These are phyloP conservation scores for Diplosoma virens DNA, from an alignment of 23 tunicate genomes.

Conservation along the genomic window DNA sequence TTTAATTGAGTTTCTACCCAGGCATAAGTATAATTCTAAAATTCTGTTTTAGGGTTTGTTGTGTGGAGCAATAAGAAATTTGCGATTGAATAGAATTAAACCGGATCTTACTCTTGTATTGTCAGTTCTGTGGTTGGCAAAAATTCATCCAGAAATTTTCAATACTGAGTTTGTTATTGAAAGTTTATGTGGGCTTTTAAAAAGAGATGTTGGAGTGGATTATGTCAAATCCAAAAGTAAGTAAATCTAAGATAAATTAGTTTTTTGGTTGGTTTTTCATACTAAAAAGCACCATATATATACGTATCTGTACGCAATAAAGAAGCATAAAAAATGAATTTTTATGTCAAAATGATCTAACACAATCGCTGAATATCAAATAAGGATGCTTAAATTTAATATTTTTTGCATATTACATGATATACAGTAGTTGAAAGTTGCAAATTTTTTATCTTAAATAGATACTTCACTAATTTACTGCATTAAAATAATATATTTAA, in stretches of 20 bases:
- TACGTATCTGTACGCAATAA: no score
- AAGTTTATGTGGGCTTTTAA: conserved; percentile 55
- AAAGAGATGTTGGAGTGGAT: conserved; percentile 59
- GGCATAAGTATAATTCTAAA: no score
- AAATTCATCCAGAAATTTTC: conserved; percentile 56
- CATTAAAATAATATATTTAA: no score
- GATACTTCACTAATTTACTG: neutral
- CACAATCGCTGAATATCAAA: no score
- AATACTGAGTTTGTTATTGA: conserved; percentile 60
- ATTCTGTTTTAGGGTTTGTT: conserved; percentile 42
- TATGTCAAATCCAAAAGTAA: conserved; percentile 63
- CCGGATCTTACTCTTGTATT: conserved; percentile 60
- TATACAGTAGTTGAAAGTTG: neutral
- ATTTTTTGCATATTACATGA: no score
- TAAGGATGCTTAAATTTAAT: no score
- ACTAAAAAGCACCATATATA: no score
- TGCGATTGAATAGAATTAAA: conserved; percentile 47
- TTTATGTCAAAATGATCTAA: no score
- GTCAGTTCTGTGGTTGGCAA: conserved; percentile 49
- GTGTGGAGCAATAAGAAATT: conserved; percentile 72
- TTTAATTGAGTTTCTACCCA: no score
- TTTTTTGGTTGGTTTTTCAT: neutral
- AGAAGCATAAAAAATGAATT: no score
- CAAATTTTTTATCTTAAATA: neutral
- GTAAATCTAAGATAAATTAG: neutral